A percentile compares a stretch with the other conserved stretches of the same genome.
Evolutionary conservation across 2,888 invertebrate species (phyloP).

Genomic region (Noctua fimbriata): DNA sequence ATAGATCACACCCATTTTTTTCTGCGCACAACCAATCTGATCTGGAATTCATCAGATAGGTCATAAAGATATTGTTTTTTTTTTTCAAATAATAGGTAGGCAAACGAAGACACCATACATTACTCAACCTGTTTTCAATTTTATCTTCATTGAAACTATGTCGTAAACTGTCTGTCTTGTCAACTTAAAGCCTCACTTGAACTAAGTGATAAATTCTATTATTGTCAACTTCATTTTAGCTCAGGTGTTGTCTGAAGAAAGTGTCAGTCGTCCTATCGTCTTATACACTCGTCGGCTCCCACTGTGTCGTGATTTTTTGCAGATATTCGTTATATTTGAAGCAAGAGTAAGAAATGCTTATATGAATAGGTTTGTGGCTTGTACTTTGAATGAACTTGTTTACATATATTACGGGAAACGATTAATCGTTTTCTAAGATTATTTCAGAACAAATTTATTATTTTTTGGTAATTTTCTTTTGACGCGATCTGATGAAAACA

Average conservation of each 20-base stretch:
- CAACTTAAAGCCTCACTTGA: slow-evolving; percentile 9
- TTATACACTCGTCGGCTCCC: not conserved
- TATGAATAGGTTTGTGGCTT: not conserved
- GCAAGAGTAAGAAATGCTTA: not conserved
- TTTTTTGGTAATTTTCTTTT: not conserved
- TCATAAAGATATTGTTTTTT: not conserved
- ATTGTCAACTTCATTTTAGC: slow-evolving; percentile 40
- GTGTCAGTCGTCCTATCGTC: not conserved
- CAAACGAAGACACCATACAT: not conserved
- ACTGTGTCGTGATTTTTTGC: not conserved
- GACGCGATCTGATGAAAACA: not conserved
- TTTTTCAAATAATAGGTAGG: not conserved
- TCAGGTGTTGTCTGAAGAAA: slow-evolving; percentile 20
- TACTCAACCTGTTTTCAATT: not conserved
- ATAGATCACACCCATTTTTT: not conserved
- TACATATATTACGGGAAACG: too few relatives aligned
- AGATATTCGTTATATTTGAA: not conserved
- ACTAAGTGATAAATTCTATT: slow-evolving; percentile 41
- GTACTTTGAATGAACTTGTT: not conserved
- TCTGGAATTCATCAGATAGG: not conserved
- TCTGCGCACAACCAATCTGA: not conserved
- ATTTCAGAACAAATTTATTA: not conserved
- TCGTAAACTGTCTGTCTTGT: slow-evolving; percentile 25
- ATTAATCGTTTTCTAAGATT: not conserved
- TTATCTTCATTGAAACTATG: not conserved